Percentiles rank a stretch among this genome's conserved stretches.
These are phyloP conservation scores for Halyomorpha halys DNA, from an alignment of 1,140 invertebrate genomes.

Conservation along the genomic window DNA sequence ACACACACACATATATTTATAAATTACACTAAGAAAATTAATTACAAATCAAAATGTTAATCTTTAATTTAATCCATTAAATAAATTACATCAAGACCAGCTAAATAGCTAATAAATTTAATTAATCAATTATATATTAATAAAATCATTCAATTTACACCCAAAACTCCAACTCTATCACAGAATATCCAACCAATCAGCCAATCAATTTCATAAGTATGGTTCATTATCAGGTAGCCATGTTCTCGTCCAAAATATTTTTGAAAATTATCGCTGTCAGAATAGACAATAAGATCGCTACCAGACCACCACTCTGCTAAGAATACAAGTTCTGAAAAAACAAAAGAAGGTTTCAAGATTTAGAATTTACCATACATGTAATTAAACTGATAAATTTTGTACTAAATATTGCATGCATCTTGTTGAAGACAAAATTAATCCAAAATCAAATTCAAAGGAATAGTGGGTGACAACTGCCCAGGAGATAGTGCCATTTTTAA, in stretches of 20 bases:
- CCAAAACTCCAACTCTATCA: slow-evolving; percentile 63
- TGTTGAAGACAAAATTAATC: no score
- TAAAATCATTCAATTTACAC: slow-evolving; percentile 46
- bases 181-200: slow-evolving; percentile 77
- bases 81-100: no score
- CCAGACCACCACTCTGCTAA: slow-evolving; percentile 88
- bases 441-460: no score
- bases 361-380: no score
- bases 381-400: no score
- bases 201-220: slow-evolving; percentile 93
- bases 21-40: not conserved
- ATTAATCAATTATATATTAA: not conserved
- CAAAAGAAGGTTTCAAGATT: no score
- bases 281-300: slow-evolving; percentile 59
- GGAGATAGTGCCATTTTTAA: no score
- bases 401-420: no score
- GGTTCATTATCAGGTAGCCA: slow-evolving; percentile 85
- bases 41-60: no score
- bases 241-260: slow-evolving; percentile 80
- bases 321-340: slow-evolving; percentile 74
- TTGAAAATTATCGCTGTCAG: slow-evolving; percentile 64
- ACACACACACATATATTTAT: not conserved
- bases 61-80: no score
- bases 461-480: no score
- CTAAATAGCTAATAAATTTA: no score